phyloP scores from a whole-genome alignment of 92 coral and sea anemone species.

The Ricordea florida region DNA sequence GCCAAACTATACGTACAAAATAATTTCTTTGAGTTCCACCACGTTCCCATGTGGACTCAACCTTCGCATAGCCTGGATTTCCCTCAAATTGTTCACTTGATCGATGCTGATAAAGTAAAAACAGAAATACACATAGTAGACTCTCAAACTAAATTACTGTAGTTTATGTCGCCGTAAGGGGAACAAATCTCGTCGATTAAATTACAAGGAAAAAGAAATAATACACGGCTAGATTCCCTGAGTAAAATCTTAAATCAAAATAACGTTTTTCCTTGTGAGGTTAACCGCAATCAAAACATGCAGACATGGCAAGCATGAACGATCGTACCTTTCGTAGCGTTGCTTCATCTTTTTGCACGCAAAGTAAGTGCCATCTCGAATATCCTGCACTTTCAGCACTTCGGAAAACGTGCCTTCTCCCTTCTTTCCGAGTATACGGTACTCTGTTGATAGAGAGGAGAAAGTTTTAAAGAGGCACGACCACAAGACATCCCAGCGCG shows the following conservation, averaged over 20 bases:
- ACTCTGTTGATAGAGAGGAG: constrained; percentile 64
- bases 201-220: too few species aligned
- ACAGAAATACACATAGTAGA: neutral
- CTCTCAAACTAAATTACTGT: too few species aligned
- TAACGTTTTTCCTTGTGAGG: neutral
- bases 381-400: constrained; percentile 93
- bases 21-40: constrained; percentile 88
- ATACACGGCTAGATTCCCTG: neutral
- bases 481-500: neutral
- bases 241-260: neutral
- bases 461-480: constrained; percentile 1
- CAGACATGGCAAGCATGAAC: neutral
- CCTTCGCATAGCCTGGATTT: constrained; percentile 96
- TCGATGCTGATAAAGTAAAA: constrained; percentile 67
- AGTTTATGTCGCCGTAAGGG: neutral
- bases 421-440: constrained; percentile 96
- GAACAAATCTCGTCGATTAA: too few species aligned
- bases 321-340: constrained; percentile 84
- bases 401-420: constrained; percentile 99
- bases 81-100: constrained; percentile 94
- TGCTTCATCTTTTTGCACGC: constrained; percentile 99
- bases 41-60: constrained; percentile 95
- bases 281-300: neutral
- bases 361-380: constrained; percentile 91
- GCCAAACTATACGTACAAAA: constrained; percentile 78